A percentile compares a stretch with the other conserved stretches of the same genome.
These are phyloP conservation scores for Pelecanus crispus DNA, from an alignment of 2,113 vertebrate species.

Conservation along the genomic window DNA sequence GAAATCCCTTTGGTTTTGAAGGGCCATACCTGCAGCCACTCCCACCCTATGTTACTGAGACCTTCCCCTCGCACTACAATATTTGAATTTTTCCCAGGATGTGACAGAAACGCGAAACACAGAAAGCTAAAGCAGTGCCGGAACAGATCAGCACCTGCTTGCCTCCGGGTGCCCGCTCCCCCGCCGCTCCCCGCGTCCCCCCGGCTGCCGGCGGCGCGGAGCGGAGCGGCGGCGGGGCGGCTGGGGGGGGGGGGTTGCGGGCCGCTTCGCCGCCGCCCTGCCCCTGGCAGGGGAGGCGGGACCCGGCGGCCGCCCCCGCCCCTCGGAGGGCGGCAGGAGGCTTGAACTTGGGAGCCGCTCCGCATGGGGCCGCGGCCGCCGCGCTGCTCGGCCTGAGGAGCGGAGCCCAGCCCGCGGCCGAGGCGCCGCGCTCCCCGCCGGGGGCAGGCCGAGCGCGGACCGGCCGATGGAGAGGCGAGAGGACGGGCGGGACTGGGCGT, in stretches of 20 bases:
- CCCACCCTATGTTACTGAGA: rapidly evolving
- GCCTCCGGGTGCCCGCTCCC: neutral
- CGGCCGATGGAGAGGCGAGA: neutral
- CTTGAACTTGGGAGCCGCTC: neutral
- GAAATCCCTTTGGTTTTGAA: neutral
- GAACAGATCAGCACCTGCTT: rapidly evolving
- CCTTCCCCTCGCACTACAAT: neutral
- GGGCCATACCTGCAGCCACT: neutral
- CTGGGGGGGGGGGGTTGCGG: rapidly evolving
- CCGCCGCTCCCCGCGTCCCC: too few relatives aligned
- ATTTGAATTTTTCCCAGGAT: rapidly evolving
- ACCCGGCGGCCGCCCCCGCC: neutral
- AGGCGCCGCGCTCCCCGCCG: neutral
- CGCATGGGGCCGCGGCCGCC: neutral
- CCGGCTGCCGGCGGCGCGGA: too few relatives aligned
- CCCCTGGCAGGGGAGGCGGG: neutral
- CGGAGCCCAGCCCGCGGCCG: neutral
- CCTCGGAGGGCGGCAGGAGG: neutral
- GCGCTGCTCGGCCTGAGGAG: neutral
- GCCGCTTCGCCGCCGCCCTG: neutral
- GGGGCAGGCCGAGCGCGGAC: neutral
- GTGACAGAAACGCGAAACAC: neutral
- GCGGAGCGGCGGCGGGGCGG: neutral
- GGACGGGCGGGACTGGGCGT: conserved; percentile 34
- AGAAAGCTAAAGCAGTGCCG: too few relatives aligned